Conservation (phyloP, 1,140 invertebrate genomes). For the Metopolophium dirhodum region DNA sequence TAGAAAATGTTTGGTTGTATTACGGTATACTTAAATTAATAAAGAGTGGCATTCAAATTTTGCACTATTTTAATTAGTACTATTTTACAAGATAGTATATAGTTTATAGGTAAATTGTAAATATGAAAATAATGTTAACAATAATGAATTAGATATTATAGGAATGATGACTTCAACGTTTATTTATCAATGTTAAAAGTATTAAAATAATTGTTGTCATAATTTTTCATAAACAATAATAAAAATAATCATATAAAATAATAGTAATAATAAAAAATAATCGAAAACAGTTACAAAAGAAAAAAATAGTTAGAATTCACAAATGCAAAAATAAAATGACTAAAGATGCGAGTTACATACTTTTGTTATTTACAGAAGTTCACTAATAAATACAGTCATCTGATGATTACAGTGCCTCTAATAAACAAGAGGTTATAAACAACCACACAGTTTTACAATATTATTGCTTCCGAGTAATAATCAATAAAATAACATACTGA, state of each 20-base stretch:
- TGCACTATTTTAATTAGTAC: background rate
- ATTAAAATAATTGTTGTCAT: conserved; percentile 45
- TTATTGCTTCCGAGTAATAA: conserved; percentile 34
- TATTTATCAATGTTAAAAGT: conserved; percentile 56
- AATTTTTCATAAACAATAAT: conserved; percentile 53
- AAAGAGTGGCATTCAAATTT: background rate
- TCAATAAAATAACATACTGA: conserved; percentile 29
- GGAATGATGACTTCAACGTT: conserved; percentile 52
- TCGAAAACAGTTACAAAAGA: conserved; percentile 52
- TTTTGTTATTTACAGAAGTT: conserved; percentile 52
- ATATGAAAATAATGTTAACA: conserved; percentile 11
- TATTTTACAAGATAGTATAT: background rate
- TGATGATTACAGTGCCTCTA: background rate
- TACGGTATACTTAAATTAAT: background rate
- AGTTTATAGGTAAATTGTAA: too few relatives aligned
- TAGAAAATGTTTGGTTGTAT: background rate
- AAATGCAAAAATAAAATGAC: conserved; percentile 58
- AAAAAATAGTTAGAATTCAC: conserved; percentile 55
- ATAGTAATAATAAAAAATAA: conserved; percentile 50
- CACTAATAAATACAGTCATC: conserved; percentile 32
- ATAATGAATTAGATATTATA: background rate
- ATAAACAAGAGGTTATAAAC: background rate
- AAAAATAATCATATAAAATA: conserved; percentile 51
- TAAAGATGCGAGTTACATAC: conserved; percentile 51
- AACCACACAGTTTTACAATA: conserved; percentile 7